phyloP scores from a whole-genome alignment of 2,888 invertebrate species.

The Eilema sororculum region DNA sequence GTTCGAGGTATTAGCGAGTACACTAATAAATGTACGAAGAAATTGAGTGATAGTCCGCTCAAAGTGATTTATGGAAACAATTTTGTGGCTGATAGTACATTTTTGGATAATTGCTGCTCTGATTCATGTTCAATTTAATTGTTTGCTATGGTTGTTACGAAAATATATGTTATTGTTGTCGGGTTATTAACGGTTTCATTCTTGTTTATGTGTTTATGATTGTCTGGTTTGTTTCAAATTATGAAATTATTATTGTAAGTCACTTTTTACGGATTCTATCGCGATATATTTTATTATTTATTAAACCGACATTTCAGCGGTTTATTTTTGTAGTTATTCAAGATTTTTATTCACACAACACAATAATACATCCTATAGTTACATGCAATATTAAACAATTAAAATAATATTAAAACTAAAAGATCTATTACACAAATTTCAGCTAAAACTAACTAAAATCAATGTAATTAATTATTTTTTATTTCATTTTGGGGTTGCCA shows the following conservation, averaged over 20 bases:
- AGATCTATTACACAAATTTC: too few species aligned
- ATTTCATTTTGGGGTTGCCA: too few species aligned
- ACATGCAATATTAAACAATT: too few species aligned
- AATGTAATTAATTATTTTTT: too few species aligned
- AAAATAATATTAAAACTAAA: too few species aligned
- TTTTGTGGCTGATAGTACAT: slow-evolving; percentile 48
- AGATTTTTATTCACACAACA: too few species aligned
- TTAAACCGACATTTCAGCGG: too few species aligned
- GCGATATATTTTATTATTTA: too few species aligned
- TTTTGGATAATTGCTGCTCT: slow-evolving; percentile 23
- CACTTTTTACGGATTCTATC: too few species aligned
- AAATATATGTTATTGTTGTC: not conserved
- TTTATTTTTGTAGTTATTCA: too few species aligned
- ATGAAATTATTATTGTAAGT: not conserved
- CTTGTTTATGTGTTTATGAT: not conserved
- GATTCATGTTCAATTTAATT: slow-evolving; percentile 14
- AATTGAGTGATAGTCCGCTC: slow-evolving; percentile 71
- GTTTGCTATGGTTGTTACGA: not conserved
- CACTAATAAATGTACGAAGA: slow-evolving; percentile 64
- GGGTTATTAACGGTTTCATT: not conserved
- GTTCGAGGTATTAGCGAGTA: slow-evolving; percentile 29
- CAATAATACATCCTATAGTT: too few species aligned
- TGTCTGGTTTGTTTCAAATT: not conserved
- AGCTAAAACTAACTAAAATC: too few species aligned
- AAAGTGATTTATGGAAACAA: slow-evolving; percentile 61